phyloP scores from a whole-genome alignment of 53 echinoderm and acorn worm species.

The Holothuria scabra region DNA sequence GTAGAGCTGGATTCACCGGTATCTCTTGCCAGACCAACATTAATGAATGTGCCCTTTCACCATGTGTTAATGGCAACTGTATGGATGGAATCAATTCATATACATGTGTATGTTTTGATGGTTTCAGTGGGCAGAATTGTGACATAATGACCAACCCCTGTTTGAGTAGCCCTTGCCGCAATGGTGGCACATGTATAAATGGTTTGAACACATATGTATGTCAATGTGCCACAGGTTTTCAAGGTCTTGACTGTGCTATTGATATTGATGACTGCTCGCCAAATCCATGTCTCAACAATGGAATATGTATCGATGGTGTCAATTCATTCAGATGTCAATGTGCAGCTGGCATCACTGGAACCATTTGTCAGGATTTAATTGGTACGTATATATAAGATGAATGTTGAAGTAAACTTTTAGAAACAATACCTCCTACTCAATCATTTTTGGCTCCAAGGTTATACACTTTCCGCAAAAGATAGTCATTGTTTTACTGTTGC shows the following conservation, averaged over 20 bases:
- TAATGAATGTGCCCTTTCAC: slow-evolving; percentile 50
- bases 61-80: slow-evolving; percentile 62
- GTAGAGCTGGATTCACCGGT: slow-evolving; percentile 55
- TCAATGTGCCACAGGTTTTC: slow-evolving; percentile 59
- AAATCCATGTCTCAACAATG: slow-evolving; percentile 61
- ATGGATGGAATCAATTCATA: slow-evolving; percentile 51
- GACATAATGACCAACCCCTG: slow-evolving; percentile 47
- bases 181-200: slow-evolving; percentile 63
- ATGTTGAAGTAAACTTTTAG: no score
- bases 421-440: no score
- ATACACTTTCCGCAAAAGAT: no score
- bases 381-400: slow-evolving; percentile 21
- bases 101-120: slow-evolving; percentile 36
- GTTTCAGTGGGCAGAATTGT: slow-evolving; percentile 48
- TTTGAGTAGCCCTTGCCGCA: slow-evolving; percentile 51
- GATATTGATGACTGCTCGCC: slow-evolving; percentile 44
- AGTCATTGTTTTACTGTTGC: no score
- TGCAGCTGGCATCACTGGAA: slow-evolving; percentile 58
- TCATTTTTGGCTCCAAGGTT: no score
- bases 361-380: slow-evolving; percentile 61
- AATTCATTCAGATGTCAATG: slow-evolving; percentile 63
- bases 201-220: slow-evolving; percentile 38
- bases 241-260: slow-evolving; percentile 21
- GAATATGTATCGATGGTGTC: slow-evolving; percentile 56
- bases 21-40: slow-evolving; percentile 54